Evolutionary conservation across 2,888 invertebrate species (phyloP), one percentile per base, ranked within the genome.

Genomic region (Heliconius sara): DNA sequence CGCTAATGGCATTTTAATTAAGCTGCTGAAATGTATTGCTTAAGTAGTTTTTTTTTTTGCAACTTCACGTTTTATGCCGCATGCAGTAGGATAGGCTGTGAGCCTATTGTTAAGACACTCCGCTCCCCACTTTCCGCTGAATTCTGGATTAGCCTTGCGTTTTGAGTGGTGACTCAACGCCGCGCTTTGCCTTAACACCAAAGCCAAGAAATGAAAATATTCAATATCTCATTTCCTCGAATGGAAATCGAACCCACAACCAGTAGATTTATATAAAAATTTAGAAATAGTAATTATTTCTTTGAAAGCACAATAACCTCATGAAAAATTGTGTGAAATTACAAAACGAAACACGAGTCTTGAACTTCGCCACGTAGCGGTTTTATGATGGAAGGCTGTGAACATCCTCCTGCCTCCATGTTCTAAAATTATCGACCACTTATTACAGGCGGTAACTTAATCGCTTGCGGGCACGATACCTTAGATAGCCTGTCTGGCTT

Each of bases 341-440:
- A 73, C 73, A 73, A 73, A 73, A 77, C 27, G 70, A 75, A 74
- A 77, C 70, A 80, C 60, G 74, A 52, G 43, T 60, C 68, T 63
- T 25, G 70, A 75, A 79, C 60, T 75, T 68, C 70, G 30, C 63
- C 68, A 75, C 68, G 74, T 80, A 83, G 77, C 82, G 80, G 79
- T 79, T 79, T 72, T 72, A 68, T 73, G 83, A 82, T 81, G 79
- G 67, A 39, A 68, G 57, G 66, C 43, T 75, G 47, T 65, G 60
- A 83, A 86, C 86, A 87, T 88, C 89, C 89, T 88, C 52, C 52
- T 52, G 52, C 52, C 52, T 52, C 89, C 89, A 87, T 68, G 79
- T 85, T 87, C 87, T 89, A 88, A 90, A 91, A 90, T 90, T 91
- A 92, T 91, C 88, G 88, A 89, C 85, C 86, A 87, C 88, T 90